Conservation (phyloP, 37 sponge, comb jelly and placozoan genomes). For the Oopsacas minuta region DNA sequence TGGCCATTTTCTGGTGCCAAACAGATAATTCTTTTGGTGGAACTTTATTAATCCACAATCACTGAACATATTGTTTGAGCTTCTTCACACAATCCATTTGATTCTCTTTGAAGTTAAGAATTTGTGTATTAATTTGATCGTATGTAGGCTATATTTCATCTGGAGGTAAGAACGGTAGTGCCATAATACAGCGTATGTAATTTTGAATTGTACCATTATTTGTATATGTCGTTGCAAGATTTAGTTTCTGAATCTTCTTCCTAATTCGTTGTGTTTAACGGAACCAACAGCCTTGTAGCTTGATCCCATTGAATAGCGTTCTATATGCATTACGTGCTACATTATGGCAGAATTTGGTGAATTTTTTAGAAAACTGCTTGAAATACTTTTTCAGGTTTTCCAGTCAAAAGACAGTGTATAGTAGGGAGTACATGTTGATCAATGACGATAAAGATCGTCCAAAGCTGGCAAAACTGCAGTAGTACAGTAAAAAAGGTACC, state of each 20-base stretch:
- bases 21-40: constrained; percentile 14
- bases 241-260: constrained; percentile 17
- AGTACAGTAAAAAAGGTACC: constrained; percentile 17
- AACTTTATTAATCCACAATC: constrained; percentile 15
- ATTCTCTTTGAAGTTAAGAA: not conserved
- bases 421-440: constrained; percentile 17
- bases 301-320: constrained; percentile 19
- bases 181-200: constrained; percentile 20
- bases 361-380: not conserved
- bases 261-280: not conserved
- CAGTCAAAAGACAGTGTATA: constrained; percentile 17
- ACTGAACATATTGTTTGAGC: constrained; percentile 17
- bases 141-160: constrained; percentile 14
- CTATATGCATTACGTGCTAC: constrained; percentile 15
- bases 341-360: constrained; percentile 15
- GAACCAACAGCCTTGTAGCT: constrained; percentile 19
- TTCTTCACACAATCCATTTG: constrained; percentile 15
- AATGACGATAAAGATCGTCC: constrained; percentile 20
- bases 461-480: constrained; percentile 17
- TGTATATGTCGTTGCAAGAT: constrained; percentile 14
- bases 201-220: constrained; percentile 17
- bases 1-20: constrained; percentile 20
- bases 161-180: constrained; percentile 19
- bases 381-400: constrained; percentile 10
- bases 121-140: constrained; percentile 6